phyloP scores from a whole-genome alignment of 2,797 vertebrate genomes.

The Salmo trutta region DNA sequence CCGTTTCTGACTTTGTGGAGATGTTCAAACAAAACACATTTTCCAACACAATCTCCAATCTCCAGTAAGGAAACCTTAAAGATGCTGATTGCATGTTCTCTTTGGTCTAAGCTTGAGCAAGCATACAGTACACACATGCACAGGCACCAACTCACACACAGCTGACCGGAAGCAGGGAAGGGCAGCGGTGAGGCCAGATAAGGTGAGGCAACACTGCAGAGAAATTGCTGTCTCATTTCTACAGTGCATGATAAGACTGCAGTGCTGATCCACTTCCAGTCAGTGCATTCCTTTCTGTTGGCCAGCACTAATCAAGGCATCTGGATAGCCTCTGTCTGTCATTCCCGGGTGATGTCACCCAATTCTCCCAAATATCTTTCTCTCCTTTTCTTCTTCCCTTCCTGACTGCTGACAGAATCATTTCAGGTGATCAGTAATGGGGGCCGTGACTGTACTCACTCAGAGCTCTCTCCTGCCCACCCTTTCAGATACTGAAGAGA shows the following conservation, averaged over 20 bases:
- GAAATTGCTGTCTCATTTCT: neutral
- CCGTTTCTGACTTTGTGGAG: neutral
- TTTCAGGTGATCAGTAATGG: neutral
- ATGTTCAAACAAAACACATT: neutral
- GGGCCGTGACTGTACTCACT: neutral
- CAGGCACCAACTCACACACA: slow-evolving; percentile 4
- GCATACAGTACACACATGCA: neutral
- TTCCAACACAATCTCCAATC: neutral
- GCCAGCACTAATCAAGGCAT: neutral
- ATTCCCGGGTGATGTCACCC: neutral
- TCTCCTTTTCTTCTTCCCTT: neutral
- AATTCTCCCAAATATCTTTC: neutral
- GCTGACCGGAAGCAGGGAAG: neutral
- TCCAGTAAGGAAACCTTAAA: neutral
- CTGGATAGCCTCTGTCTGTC: neutral
- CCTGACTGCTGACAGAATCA: neutral
- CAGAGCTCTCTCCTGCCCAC: neutral
- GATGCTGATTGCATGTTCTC: neutral
- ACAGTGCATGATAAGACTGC: neutral
- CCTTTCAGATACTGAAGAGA: neutral
- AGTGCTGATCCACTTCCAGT: neutral
- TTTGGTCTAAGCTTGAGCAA: neutral
- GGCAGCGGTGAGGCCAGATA: neutral
- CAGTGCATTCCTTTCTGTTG: neutral
- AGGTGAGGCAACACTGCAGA: neutral